These are phyloP conservation scores for Helobdella robusta DNA, from an alignment of 2,888 invertebrate genomes.

Conservation along the genomic window DNA sequence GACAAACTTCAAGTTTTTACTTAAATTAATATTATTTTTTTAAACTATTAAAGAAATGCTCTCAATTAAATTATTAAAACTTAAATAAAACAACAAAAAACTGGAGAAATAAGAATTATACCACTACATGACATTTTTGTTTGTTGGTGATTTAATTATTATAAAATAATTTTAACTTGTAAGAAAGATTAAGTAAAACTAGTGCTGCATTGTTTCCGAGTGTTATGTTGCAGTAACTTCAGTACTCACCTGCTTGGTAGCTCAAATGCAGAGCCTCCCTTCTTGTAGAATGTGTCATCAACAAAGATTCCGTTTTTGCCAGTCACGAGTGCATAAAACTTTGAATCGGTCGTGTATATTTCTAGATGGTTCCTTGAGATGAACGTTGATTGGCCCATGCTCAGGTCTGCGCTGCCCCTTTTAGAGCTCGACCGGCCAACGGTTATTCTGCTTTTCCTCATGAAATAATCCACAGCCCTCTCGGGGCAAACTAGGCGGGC, in stretches of 20 bases:
- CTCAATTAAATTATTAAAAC: neutral
- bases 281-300: slow-evolving; percentile 88
- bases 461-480: slow-evolving; percentile 65
- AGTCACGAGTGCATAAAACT: slow-evolving; percentile 87
- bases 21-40: slow-evolving; percentile 11
- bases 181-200: too few species aligned
- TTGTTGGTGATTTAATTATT: too few species aligned
- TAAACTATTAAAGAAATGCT: neutral
- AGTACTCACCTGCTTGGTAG: slow-evolving; percentile 71
- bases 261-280: slow-evolving; percentile 81
- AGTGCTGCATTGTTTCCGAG: too few species aligned
- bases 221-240: too few species aligned
- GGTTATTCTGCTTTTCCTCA: slow-evolving; percentile 73
- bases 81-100: neutral
- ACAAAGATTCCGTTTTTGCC: slow-evolving; percentile 96
- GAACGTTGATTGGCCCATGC: slow-evolving; percentile 95
- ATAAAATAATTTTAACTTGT: too few species aligned
- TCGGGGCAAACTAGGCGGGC: slow-evolving; percentile 26
- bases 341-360: slow-evolving; percentile 58
- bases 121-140: neutral
- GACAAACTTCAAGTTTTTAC: neutral
- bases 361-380: slow-evolving; percentile 88
- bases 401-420: slow-evolving; percentile 91
- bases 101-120: neutral
- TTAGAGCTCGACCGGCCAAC: slow-evolving; percentile 92